These are phyloP conservation scores for Apamea epomidion DNA, from an alignment of 2,888 invertebrate genomes.

Conservation along the genomic window DNA sequence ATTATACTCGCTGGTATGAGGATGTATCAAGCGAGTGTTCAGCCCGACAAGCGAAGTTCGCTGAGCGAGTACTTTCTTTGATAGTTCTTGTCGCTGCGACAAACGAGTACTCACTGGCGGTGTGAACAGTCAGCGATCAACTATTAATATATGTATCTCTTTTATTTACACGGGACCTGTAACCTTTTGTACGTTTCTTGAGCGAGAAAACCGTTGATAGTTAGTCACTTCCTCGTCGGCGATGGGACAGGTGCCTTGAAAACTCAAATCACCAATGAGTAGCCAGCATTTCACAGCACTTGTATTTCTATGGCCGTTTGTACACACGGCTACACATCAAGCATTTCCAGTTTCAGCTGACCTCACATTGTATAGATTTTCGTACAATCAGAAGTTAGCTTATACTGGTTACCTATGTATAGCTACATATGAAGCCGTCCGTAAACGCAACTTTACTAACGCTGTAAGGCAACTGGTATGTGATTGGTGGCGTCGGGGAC, in stretches of 20 bases:
- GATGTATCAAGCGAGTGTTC: neutral
- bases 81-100: neutral
- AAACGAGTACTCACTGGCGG: neutral
- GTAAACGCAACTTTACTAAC: neutral
- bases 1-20: neutral
- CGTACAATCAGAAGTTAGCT: no score
- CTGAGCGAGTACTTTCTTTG: neutral
- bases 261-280: neutral
- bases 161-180: neutral
- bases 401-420: no score
- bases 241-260: no score
- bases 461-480: neutral
- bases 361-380: no score
- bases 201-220: neutral
- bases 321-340: neutral
- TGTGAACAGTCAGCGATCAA: neutral
- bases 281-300: neutral
- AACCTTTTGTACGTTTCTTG: neutral
- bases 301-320: neutral
- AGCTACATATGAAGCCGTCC: no score
- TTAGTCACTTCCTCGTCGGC: neutral
- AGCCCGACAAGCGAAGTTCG: neutral
- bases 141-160: neutral
- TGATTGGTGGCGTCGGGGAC: neutral
- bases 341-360: no score